Base-by-base conservation (phyloP, 2,797 vertebrate species). In the Eremophila alpestris region DNA sequence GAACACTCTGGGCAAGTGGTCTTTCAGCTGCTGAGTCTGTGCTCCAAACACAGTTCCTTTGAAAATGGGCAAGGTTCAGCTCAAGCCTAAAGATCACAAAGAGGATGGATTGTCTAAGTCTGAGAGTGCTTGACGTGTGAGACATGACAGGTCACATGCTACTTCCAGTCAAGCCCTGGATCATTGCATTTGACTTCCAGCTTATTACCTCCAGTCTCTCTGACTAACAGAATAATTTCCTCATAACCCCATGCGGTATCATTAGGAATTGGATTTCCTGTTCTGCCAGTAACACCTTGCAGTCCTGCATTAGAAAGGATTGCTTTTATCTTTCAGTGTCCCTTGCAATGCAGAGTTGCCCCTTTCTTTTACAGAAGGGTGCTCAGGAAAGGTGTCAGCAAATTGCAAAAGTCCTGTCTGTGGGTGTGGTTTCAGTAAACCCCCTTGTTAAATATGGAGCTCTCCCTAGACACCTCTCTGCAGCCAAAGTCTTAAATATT, bases 401-500 rank as follows among this genome's bases (percentile, higher is more conserved):
- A 75, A 69, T 16, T 59, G 43, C 24, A 41, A 29, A 86, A 63
- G 9, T 17, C 10, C 24, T 75, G 20, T 71, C 26, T 69, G 29
- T 36, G 62, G 55, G 26, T 0, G 0, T 52, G 34, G 34, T 83
- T 93, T 93, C 48, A 64, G 49, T 79, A 89, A 97, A 55, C 15
- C 23, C 36, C 32, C 58, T 65, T 71, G 60, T 91, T 89, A 95
- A 95, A 95, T 82, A 55, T 63, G 43, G 45, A 91, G 76, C 68
- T 92, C 40, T 74, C 46, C 71, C 46, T 70, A 56, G 59, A 32
- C 30, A 34, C 27, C 83, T 83, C 67, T 77, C 40, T 89, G 21
- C 68, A 89, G 84, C 45, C 73, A 94, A 80, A 74, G 5, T 27
- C 68, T 88, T 82, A 90, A 90, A 77, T 91, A 85, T 60, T 93